Conservation (phyloP, 2,888 invertebrate species). For the Choreutis nemorana region DNA sequence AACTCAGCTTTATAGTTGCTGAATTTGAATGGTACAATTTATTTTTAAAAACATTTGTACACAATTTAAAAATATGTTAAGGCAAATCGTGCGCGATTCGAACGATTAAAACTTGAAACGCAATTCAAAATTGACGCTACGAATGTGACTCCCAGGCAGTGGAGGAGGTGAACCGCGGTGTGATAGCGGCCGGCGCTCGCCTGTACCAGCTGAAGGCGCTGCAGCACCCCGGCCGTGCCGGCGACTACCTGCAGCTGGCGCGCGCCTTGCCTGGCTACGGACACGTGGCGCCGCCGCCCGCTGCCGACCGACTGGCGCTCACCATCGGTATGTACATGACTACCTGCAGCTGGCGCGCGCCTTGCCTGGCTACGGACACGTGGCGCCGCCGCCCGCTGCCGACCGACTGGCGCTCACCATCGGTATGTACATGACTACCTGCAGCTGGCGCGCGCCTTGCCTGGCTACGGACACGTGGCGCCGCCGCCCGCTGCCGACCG, state of each 20-base stretch:
- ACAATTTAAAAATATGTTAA: no score
- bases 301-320: conserved; percentile 13
- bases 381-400: conserved; percentile 91
- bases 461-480: conserved; percentile 63
- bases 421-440: no score
- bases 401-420: no score
- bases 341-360: conserved; percentile 86
- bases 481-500: conserved; percentile 83
- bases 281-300: conserved; percentile 93
- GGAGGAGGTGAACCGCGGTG: conserved; percentile 94
- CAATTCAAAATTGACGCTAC: no score
- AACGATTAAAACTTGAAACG: no score
- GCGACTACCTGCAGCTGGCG: conserved; percentile 85
- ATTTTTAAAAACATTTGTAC: no score
- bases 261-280: conserved; percentile 92
- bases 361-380: conserved; percentile 91
- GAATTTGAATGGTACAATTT: no score
- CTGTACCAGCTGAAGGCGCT: conserved; percentile 96
- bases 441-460: conserved; percentile 71
- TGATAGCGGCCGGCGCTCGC: conserved; percentile 87
- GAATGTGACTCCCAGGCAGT: conserved; percentile 69
- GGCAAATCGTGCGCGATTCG: no score
- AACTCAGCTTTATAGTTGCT: no score
- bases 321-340: background rate
- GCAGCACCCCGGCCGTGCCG: conserved; percentile 83